Percentiles rank a stretch among this genome's conserved stretches.
phyloP scores from a whole-genome alignment of 2,113 vertebrate genomes.

The Hyperopisus bebe region DNA sequence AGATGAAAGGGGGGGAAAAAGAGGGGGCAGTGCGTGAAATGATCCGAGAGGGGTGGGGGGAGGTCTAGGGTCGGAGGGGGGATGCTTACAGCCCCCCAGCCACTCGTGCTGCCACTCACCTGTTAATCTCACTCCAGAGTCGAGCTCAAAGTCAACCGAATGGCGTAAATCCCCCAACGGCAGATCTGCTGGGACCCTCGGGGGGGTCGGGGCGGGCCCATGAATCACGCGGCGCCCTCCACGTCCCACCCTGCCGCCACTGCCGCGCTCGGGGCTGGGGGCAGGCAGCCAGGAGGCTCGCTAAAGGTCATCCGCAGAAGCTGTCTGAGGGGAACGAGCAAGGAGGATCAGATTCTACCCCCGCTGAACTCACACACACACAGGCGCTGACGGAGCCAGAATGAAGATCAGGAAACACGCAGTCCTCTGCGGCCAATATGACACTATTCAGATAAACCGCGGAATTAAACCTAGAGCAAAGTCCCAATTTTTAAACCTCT shows the following conservation, averaged over 20 bases:
- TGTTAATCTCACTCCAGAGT: conserved; percentile 3
- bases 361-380: neutral
- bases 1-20: neutral
- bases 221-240: neutral
- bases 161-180: neutral
- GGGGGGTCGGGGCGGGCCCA: neutral
- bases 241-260: neutral
- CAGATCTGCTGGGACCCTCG: neutral
- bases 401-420: neutral
- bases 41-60: neutral
- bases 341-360: neutral
- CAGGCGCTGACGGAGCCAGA: neutral
- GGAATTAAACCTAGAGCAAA: neutral
- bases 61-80: neutral
- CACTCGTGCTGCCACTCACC: neutral
- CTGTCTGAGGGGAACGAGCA: neutral
- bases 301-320: neutral
- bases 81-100: neutral
- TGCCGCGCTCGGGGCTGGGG: neutral
- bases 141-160: neutral
- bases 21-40: no score
- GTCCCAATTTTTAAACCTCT: neutral
- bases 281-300: neutral
- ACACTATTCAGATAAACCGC: neutral
- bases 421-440: neutral